Evolutionary conservation across 2,888 invertebrate genomes (phyloP), one percentile per base, ranked within the genome.

Genomic region (Chirona hameri): DNA sequence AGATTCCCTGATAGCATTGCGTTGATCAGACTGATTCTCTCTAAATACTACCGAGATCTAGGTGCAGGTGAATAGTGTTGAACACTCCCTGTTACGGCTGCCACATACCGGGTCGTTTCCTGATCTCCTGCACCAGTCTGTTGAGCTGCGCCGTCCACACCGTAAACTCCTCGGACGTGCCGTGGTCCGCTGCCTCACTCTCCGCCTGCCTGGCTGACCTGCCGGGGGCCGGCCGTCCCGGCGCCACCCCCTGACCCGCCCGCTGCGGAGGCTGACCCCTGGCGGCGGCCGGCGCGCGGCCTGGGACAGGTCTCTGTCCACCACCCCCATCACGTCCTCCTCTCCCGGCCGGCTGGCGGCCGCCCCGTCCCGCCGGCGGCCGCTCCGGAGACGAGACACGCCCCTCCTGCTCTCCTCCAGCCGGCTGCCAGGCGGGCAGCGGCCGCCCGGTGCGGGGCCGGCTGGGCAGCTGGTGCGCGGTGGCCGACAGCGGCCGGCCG

Each of bases 401-500:
- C 0, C 76, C 39, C 4, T 14, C 24, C 52, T 1, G 52, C 15
- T 52, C 7, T 1, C 18, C 76, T 18, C 27, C 39, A 15, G 39
- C 39, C 76, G 76, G 21, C 76, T 29, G 52, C 80, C 48, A 55
- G 55, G 18, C n/a, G 80, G 52, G 80, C 52, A 52, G 80, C 27
- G 4, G 29, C 15, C 80, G 80, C 27, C 80, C 80, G 80, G 48
- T 18, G 46, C 46, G 76, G 10, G 76, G 76, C 10, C 76, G 76
- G 10, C 24, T 5, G 46, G 76, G 46, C 24, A 76, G 76, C 76
- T 7, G 24, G 18, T 1, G 52, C 18, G n/a, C 2, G 3, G 52
- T n/a, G 48, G 48, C 48, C 27, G 79, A n/a, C 52, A 80, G 27
- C 52, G 80, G 80, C 27, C 80, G 80, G n/a, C 80, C 80, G 29